Percentiles rank a stretch among this genome's conserved stretches.
These are phyloP conservation scores for Eulemur albifrons DNA, from an alignment of 2,797 vertebrate species.

Conservation along the genomic window DNA sequence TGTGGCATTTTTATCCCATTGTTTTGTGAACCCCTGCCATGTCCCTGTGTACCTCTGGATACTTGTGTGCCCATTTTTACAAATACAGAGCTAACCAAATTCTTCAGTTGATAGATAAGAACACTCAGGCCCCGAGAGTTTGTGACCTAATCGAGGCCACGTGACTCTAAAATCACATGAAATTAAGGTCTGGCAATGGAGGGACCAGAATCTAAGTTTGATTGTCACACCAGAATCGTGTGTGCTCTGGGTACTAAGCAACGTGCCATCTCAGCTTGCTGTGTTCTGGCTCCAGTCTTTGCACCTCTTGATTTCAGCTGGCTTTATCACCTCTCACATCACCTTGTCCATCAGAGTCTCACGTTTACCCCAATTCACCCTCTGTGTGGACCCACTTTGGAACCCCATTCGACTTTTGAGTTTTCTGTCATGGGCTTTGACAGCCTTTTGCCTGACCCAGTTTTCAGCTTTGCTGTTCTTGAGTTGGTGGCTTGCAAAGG, in stretches of 20 bases:
- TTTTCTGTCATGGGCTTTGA: neutral
- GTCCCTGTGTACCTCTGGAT: neutral
- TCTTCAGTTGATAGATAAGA: neutral
- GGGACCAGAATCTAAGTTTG: neutral
- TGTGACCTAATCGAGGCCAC: neutral
- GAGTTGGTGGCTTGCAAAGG: neutral
- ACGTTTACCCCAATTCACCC: neutral
- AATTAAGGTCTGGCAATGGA: neutral
- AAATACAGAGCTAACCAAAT: neutral
- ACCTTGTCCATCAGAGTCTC: neutral
- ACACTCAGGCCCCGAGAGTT: neutral
- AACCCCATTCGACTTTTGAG: neutral
- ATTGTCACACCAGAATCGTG: neutral
- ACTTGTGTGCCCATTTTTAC: neutral
- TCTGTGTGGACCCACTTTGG: neutral
- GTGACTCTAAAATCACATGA: neutral
- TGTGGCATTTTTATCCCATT: neutral
- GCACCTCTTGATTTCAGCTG: neutral
- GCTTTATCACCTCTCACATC: neutral
- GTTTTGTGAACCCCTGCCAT: neutral
- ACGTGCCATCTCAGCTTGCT: fast-evolving
- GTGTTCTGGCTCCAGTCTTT: neutral
- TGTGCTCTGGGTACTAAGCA: neutral
- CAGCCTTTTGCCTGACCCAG: neutral
- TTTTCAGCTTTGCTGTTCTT: neutral